Conservation (phyloP, 2,797 vertebrate species). For the Agapornis canus region DNA sequence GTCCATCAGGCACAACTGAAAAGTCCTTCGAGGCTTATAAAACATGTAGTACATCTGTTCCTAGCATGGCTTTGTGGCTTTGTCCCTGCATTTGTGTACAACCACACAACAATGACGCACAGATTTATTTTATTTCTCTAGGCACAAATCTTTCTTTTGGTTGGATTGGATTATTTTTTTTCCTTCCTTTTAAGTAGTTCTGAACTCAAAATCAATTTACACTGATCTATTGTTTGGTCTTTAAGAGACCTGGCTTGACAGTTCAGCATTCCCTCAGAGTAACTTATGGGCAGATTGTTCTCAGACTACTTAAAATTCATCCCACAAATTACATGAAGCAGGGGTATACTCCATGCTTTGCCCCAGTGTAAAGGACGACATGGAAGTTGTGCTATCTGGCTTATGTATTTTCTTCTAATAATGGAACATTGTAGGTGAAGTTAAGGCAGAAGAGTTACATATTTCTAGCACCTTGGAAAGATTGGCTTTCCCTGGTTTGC, state of each 20-base stretch:
- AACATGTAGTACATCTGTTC: slow-evolving; percentile 33
- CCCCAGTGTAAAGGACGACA: background rate
- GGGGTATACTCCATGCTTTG: rapidly evolving
- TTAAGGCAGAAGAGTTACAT: background rate
- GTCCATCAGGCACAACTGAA: background rate
- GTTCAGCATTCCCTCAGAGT: background rate
- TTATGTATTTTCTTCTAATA: background rate
- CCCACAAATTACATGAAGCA: background rate
- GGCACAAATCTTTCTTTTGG: background rate
- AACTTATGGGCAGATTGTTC: background rate
- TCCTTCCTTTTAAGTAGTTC: background rate
- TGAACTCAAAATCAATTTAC: background rate
- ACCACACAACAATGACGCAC: background rate
- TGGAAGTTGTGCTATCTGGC: background rate
- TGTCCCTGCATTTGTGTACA: background rate
- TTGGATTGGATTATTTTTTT: background rate
- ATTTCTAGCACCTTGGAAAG: background rate
- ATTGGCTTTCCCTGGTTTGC: background rate
- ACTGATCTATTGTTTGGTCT: background rate
- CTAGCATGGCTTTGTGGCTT: background rate
- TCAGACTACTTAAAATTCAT: background rate
- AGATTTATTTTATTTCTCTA: background rate
- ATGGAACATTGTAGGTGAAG: background rate
- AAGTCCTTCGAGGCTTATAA: slow-evolving; percentile 34
- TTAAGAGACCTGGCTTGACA: background rate